Conservation (phyloP, 2,888 invertebrate genomes). For the Sesia apiformis region DNA sequence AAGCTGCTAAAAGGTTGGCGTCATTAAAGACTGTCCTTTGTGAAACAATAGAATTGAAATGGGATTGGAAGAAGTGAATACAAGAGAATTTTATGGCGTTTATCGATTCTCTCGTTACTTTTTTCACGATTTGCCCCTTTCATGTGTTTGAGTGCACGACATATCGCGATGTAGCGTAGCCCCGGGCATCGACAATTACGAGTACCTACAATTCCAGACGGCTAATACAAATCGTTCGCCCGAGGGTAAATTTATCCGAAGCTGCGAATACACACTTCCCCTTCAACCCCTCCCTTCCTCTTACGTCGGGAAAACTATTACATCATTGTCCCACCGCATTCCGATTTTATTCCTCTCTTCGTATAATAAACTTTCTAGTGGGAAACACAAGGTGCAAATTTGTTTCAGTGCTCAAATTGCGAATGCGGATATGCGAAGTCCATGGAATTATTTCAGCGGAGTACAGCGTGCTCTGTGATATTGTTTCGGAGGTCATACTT, state of each 20-base stretch:
- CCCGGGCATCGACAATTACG: constrained; percentile 66
- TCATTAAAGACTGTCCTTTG: not conserved
- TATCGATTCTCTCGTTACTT: not conserved
- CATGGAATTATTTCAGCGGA: not conserved
- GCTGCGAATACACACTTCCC: constrained; percentile 9
- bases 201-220: constrained; percentile 55
- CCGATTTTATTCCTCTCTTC: constrained; percentile 27
- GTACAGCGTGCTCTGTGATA: constrained; percentile 19
- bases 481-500: constrained; percentile 26
- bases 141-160: constrained; percentile 50
- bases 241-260: constrained; percentile 60
- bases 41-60: not conserved
- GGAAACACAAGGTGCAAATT: constrained; percentile 25
- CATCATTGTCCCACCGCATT: constrained; percentile 40
- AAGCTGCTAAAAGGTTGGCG: not conserved
- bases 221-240: constrained; percentile 72
- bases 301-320: constrained; percentile 49
- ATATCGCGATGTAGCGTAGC: constrained; percentile 42
- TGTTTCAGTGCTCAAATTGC: constrained; percentile 9
- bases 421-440: not conserved
- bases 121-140: constrained; percentile 28
- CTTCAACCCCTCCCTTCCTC: constrained; percentile 26
- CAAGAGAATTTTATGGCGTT: not conserved
- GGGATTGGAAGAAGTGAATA: not conserved
- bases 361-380: constrained; percentile 21